Evolutionary conservation across 2,888 invertebrate species (phyloP).

Genomic region (Muschampia plurimacula): DNA sequence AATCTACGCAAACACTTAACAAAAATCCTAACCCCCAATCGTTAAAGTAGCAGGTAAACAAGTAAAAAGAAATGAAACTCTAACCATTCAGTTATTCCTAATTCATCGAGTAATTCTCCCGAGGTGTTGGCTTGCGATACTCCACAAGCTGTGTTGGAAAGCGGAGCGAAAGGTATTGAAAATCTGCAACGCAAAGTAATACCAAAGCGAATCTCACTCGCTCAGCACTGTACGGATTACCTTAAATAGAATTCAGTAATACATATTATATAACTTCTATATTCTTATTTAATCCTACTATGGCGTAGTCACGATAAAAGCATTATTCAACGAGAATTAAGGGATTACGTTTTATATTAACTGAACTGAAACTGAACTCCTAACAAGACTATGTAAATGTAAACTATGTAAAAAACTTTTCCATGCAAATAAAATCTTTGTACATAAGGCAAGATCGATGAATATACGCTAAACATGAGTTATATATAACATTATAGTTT

Average conservation of each 20-base stretch:
- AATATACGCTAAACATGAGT: too few relatives aligned
- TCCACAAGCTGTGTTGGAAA: neutral
- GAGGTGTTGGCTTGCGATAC: constrained; percentile 19
- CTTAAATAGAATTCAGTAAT: constrained; percentile 17
- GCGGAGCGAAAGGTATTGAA: neutral
- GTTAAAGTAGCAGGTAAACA: neutral
- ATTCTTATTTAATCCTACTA: neutral
- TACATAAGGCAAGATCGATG: too few relatives aligned
- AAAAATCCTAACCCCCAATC: too few relatives aligned
- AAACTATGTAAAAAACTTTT: too few relatives aligned
- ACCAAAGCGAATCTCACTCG: constrained; percentile 12
- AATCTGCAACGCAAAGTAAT: constrained; percentile 15
- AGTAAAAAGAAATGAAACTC: neutral
- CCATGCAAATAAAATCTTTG: too few relatives aligned
- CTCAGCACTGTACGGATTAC: constrained; percentile 10
- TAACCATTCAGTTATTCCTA: constrained; percentile 1
- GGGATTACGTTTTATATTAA: constrained; percentile 10
- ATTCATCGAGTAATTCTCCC: constrained; percentile 16
- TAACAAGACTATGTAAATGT: too few relatives aligned
- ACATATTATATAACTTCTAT: constrained; percentile 5
- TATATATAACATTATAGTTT: too few relatives aligned
- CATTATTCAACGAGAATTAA: neutral
- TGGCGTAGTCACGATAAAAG: neutral
- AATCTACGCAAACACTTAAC: too few relatives aligned
- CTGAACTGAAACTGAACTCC: too few relatives aligned